A percentile compares a stretch with the other conserved stretches of the same genome.
Conservation (phyloP, 2,797 vertebrate genomes). For the Ctenosaura bakeri region DNA sequence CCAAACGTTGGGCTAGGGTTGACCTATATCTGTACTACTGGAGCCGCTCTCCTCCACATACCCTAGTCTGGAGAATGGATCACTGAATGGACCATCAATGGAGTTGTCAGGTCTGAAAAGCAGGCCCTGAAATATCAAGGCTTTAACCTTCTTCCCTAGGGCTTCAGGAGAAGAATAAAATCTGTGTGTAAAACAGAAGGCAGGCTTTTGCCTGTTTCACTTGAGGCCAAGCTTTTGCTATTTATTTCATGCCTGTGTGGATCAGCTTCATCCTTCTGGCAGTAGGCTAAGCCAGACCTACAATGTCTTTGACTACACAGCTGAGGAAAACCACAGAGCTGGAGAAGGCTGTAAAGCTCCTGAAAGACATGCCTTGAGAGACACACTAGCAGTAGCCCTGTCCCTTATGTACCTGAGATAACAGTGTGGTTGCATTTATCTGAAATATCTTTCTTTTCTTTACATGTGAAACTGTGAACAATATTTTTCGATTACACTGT, state of each 20-base stretch:
- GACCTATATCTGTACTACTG: not conserved
- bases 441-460: not conserved
- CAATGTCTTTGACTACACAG: not conserved
- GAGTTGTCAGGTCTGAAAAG: not conserved
- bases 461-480: not conserved
- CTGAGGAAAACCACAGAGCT: not conserved
- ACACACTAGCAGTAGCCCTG: not conserved
- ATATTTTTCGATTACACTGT: not conserved
- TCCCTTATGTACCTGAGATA: not conserved
- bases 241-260: not conserved
- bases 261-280: not conserved
- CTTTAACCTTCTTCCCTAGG: not conserved
- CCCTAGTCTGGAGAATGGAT: not conserved
- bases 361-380: not conserved
- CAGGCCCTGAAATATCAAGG: not conserved
- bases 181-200: not conserved
- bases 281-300: not conserved
- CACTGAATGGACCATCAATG: not conserved
- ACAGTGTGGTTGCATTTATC: not conserved
- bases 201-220: not conserved
- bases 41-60: not conserved
- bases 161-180: not conserved
- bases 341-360: not conserved
- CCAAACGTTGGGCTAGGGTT: not conserved
- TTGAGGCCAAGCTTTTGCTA: not conserved